Percentiles rank a stretch among this genome's conserved stretches.
phyloP scores from a whole-genome alignment of 2,113 vertebrate genomes.

The Xenus cinereus region DNA sequence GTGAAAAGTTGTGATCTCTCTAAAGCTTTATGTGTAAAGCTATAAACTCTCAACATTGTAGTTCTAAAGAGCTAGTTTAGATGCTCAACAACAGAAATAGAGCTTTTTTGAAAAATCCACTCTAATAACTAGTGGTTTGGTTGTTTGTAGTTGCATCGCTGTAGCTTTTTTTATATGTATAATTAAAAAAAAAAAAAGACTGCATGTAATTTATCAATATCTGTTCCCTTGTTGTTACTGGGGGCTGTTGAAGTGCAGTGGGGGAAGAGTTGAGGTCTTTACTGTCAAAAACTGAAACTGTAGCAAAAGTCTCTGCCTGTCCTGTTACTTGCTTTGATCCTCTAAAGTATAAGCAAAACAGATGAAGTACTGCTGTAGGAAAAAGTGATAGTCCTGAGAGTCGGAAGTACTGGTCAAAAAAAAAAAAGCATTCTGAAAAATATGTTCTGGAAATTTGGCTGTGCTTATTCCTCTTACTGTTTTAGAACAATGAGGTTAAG shows the following conservation, averaged over 20 bases:
- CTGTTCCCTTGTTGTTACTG: neutral
- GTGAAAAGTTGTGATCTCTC: neutral
- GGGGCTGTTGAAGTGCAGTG: neutral
- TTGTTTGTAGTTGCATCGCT: neutral
- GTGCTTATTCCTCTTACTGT: neutral
- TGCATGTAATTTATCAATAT: neutral
- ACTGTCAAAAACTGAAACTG: neutral
- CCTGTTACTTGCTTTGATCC: neutral
- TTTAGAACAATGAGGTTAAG: neutral
- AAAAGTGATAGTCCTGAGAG: neutral
- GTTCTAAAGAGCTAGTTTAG: neutral
- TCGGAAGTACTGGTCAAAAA: neutral
- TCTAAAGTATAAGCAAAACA: neutral
- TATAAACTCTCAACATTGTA: neutral
- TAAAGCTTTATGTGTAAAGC: neutral
- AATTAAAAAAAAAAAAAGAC: neutral
- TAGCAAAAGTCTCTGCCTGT: neutral
- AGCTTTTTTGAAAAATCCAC: neutral
- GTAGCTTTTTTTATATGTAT: neutral
- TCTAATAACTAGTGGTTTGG: neutral
- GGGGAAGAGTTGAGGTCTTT: neutral
- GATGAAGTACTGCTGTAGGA: neutral
- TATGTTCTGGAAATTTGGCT: neutral
- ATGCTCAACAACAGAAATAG: neutral
- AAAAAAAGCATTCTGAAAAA: neutral